A percentile compares a stretch with the other conserved stretches of the same genome.
These are phyloP conservation scores for Smittia sp. DNA, from an alignment of 2,888 invertebrate genomes.

Conservation along the genomic window DNA sequence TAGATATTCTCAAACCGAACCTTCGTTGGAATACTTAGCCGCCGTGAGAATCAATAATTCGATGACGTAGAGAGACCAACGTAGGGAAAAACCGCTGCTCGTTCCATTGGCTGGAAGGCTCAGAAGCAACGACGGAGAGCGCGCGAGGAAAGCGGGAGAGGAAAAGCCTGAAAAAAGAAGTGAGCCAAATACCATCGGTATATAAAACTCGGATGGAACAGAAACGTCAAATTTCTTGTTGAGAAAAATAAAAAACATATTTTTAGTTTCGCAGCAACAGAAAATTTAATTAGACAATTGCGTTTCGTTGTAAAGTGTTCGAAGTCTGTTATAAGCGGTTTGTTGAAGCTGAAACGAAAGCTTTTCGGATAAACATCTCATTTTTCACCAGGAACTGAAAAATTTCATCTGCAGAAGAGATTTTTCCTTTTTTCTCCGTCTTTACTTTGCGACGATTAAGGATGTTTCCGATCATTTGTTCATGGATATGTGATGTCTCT, in stretches of 20 bases:
- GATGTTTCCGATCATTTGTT: constrained; percentile 29
- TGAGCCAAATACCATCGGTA: constrained; percentile 40
- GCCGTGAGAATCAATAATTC: constrained; percentile 24
- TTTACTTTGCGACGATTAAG: constrained; percentile 21
- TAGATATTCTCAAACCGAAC: not conserved
- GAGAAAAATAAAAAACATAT: constrained; percentile 36
- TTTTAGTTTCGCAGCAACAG: constrained; percentile 40
- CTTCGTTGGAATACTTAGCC: not conserved
- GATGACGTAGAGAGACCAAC: constrained; percentile 24
- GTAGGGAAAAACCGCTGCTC: constrained; percentile 11
- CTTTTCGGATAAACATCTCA: constrained; percentile 1
- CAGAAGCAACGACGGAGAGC: constrained; percentile 19
- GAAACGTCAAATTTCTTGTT: constrained; percentile 36
- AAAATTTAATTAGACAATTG: constrained; percentile 40
- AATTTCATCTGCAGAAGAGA: constrained; percentile 25
- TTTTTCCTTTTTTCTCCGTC: not conserved
- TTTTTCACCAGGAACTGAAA: constrained; percentile 8
- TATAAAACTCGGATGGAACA: constrained; percentile 32
- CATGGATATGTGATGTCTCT: constrained; percentile 1
- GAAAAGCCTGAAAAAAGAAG: constrained; percentile 30
- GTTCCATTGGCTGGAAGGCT: constrained; percentile 22
- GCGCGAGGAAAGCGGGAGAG: not conserved
- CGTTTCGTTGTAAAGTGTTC: constrained; percentile 32
- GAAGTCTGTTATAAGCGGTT: constrained; percentile 21
- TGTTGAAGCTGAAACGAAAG: constrained; percentile 14